phyloP scores from a whole-genome alignment of 2,888 invertebrate genomes.

The Monochamus alternatus region DNA sequence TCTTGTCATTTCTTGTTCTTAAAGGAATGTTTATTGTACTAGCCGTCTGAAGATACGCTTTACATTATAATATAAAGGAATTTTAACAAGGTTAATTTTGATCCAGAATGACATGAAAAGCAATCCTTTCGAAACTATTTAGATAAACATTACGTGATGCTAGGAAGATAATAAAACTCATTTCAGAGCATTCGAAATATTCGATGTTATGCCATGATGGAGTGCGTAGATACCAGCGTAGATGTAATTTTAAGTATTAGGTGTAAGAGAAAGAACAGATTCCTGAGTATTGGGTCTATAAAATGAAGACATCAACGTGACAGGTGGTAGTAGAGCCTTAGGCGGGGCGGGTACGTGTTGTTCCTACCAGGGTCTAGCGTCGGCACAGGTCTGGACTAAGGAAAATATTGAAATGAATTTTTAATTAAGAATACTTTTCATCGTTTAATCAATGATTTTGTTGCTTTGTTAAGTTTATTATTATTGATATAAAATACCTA shows the following conservation, averaged over 20 bases:
- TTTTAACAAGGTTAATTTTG: too few species aligned
- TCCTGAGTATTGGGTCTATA: conserved; percentile 22
- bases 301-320: conserved; percentile 59
- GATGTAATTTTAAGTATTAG: conserved; percentile 9
- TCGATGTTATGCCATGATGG: conserved; percentile 17
- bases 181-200: conserved; percentile 19
- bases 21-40: too few species aligned
- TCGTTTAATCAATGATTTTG: too few species aligned
- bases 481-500: too few species aligned
- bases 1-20: too few species aligned
- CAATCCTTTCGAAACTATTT: too few species aligned
- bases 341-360: conserved; percentile 50
- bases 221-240: conserved; percentile 14
- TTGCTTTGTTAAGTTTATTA: too few species aligned
- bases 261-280: conserved; percentile 13
- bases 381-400: conserved; percentile 12
- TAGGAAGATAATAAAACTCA: not conserved
- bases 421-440: too few species aligned
- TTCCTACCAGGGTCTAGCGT: conserved; percentile 34
- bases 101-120: too few species aligned
- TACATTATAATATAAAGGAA: not conserved
- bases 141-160: not conserved
- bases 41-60: too few species aligned
- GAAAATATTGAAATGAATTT: not conserved
- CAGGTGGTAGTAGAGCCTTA: conserved; percentile 56